These are phyloP conservation scores for Nothobranchius furzeri DNA, from an alignment of 2,113 vertebrate species.

Conservation along the genomic window DNA sequence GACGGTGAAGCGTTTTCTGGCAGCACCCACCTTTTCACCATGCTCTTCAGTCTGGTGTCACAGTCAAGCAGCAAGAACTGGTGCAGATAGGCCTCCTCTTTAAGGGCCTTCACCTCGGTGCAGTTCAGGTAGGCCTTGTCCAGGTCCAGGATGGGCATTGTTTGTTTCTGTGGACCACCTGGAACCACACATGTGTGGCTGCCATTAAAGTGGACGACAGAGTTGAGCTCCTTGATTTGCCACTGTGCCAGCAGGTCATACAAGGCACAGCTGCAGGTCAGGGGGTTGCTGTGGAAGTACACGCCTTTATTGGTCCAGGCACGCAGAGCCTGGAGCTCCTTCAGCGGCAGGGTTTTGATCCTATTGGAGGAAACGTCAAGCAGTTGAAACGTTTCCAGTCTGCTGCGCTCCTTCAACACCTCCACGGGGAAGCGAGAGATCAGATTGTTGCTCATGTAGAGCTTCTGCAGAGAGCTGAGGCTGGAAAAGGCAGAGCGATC, in stretches of 20 bases:
- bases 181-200: constrained; percentile 80
- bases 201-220: constrained; percentile 84
- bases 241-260: constrained; percentile 86
- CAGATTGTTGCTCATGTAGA: constrained; percentile 93
- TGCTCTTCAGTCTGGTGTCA: constrained; percentile 84
- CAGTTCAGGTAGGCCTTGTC: constrained; percentile 85
- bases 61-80: constrained; percentile 85
- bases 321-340: constrained; percentile 84
- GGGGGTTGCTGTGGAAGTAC: constrained; percentile 91
- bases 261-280: constrained; percentile 86
- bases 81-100: constrained; percentile 83
- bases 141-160: constrained; percentile 75
- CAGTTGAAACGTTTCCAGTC: constrained; percentile 80
- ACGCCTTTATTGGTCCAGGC: constrained; percentile 91
- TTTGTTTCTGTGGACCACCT: constrained; percentile 51
- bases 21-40: constrained; percentile 85
- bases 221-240: constrained; percentile 82
- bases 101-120: constrained; percentile 82
- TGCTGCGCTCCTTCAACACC: constrained; percentile 85
- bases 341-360: constrained; percentile 81
- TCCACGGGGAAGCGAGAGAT: constrained; percentile 91
- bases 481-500: constrained; percentile 88
- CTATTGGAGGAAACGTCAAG: constrained; percentile 92
- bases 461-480: constrained; percentile 84
- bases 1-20: constrained; percentile 81